Conservation (phyloP, 2,888 invertebrate species). For the Ophion obscuratus region DNA sequence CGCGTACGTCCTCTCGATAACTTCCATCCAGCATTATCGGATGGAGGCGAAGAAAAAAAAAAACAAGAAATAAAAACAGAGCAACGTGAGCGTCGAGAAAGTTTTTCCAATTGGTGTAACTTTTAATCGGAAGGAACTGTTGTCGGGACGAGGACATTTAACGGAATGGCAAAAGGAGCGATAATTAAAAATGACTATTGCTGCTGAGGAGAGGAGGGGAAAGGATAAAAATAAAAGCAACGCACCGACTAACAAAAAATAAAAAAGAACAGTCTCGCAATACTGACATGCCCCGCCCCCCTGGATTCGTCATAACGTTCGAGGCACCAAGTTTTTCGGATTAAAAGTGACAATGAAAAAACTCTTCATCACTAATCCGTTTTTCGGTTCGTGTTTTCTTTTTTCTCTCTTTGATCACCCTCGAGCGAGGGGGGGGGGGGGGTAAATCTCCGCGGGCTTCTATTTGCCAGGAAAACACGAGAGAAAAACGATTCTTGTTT, state of each 20-base stretch:
- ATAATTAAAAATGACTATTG: neutral
- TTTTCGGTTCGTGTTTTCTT: neutral
- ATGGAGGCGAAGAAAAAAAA: neutral
- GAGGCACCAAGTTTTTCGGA: neutral
- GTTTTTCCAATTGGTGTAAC: constrained; percentile 3
- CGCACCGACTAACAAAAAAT: neutral
- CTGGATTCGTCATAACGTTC: neutral
- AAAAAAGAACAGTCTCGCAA: neutral
- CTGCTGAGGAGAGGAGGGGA: neutral
- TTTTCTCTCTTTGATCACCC: neutral
- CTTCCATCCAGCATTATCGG: constrained; percentile 19
- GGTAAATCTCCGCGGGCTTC: neutral
- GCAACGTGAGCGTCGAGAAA: neutral
- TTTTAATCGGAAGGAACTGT: constrained; percentile 18
- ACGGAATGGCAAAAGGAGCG: neutral
- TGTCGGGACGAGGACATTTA: neutral
- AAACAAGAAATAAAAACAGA: neutral
- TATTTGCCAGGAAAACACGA: neutral
- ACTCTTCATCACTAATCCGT: neutral
- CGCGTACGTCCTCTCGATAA: neutral
- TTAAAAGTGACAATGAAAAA: neutral
- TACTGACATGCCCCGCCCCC: neutral
- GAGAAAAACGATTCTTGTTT: neutral
- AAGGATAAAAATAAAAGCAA: neutral
- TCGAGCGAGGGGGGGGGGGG: neutral